Base-by-base conservation (phyloP, 92 coral and sea anemone species). In the Epizoanthus fatuus region DNA sequence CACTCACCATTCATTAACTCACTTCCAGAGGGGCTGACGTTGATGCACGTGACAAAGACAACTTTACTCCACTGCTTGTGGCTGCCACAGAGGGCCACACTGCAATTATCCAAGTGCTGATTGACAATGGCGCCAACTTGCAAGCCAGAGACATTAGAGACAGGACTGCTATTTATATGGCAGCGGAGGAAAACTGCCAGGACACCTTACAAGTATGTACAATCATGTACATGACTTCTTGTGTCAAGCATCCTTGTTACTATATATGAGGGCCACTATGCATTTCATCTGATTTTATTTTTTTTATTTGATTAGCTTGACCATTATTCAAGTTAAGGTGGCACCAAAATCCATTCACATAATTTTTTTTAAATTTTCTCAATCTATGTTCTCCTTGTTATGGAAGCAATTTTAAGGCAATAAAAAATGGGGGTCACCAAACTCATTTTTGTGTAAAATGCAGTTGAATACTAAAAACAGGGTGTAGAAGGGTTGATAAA, bases 171-270 rank as follows among this genome's bases (percentile, higher is more conserved):
- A 93, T 97, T 53, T 97, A 74, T 35, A 81, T 97, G 84, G 95
- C 99, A 64, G 98, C 99, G 4, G 97, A 97, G 64, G 95, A 95
- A 64, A 97, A 97, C 87, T 92, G 97, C 52, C 88, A 93, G 39
- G 94, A 95, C 10, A 85, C 93, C 7, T 59, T 97, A 69, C 91
- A 64, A 94, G 99, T 97, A 81, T 51, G 39, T 97, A 69, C 91
- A 64, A 94, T 98, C 95, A 81, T 51, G 39, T 64, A 12, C 12
- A 13, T 19, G 53, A 4, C 22, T 15, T n/a, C 25, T 5, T 56
- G n/a, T 66, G 76, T 44, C 29, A 17, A 17, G 13, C 3, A 3
- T 40, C 35, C n/a, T 47, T 22, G 25, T 22, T 22, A 22, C 25
- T 22, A 22, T 29, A 1, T 2, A 29, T 29, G 35, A 29, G 35